Conservation (phyloP, 2,888 invertebrate genomes). For the Macrostomum cliftonense region DNA sequence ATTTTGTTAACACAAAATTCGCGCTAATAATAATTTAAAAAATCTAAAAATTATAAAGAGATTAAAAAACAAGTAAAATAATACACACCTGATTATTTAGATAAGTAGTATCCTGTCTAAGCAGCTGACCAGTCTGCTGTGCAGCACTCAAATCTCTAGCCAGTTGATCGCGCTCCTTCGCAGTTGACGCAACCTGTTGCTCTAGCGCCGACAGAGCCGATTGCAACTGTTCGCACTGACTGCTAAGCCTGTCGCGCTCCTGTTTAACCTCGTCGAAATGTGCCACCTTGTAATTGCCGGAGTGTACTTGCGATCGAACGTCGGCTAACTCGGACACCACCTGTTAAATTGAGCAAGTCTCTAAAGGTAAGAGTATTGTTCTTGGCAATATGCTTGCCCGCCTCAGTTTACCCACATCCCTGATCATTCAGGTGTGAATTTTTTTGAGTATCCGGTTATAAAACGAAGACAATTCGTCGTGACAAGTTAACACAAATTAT, state of each 20-base stretch:
- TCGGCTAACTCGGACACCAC: constrained; percentile 19
- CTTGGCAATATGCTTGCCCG: no score
- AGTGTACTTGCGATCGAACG: constrained; percentile 21
- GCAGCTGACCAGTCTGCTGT: constrained; percentile 24
- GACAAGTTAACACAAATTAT: no score
- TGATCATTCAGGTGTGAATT: no score
- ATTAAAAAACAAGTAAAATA: no score
- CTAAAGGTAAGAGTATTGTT: no score
- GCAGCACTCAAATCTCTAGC: constrained; percentile 23
- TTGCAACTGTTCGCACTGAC: constrained; percentile 29
- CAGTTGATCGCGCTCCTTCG: constrained; percentile 29
- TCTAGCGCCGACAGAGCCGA: constrained; percentile 23
- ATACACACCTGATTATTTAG: constrained; percentile 26
- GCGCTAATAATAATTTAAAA: no score
- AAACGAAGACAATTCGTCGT: no score
- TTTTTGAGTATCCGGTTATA: no score
- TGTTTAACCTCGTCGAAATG: not conserved
- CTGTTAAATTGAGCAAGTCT: no score
- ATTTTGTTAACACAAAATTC: no score
- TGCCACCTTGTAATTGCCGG: constrained; percentile 23
- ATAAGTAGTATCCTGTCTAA: constrained; percentile 35
- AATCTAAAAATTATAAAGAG: no score
- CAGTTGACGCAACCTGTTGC: constrained; percentile 20
- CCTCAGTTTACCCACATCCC: no score
- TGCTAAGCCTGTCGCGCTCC: constrained; percentile 12